These are phyloP conservation scores for Ibidorhyncha struthersii DNA, from an alignment of 2,113 vertebrate genomes.

Conservation along the genomic window DNA sequence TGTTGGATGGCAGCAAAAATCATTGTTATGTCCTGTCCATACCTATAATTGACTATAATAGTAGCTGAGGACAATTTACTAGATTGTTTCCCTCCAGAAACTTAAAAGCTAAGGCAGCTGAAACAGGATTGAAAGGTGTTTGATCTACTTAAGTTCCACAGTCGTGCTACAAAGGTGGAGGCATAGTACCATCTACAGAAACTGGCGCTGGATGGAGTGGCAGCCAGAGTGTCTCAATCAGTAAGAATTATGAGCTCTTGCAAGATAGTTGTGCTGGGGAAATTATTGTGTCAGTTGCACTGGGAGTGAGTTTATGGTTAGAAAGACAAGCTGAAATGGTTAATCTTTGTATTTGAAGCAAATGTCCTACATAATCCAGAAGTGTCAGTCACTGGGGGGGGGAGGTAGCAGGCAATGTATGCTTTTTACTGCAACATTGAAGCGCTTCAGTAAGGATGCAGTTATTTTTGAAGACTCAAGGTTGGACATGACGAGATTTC, in stretches of 20 bases:
- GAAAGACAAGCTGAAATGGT: not conserved
- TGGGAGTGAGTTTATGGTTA: not conserved
- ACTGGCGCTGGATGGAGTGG: not conserved
- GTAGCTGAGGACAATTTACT: not conserved
- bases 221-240: not conserved
- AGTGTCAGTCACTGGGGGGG: not conserved
- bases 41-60: not conserved
- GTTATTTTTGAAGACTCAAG: not conserved
- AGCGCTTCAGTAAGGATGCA: not conserved
- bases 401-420: not conserved
- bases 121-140: not conserved
- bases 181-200: not conserved
- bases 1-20: not conserved
- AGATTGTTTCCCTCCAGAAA: not conserved
- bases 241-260: not conserved
- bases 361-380: not conserved
- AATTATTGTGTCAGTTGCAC: not conserved
- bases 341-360: not conserved
- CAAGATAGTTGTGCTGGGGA: not conserved
- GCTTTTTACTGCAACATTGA: not conserved
- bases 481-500: not conserved
- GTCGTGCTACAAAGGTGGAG: not conserved
- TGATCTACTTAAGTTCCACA: not conserved
- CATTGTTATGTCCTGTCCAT: not conserved
- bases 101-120: not conserved